Conservation (phyloP, 2,113 vertebrate species). For the Serilophus lunatus region DNA sequence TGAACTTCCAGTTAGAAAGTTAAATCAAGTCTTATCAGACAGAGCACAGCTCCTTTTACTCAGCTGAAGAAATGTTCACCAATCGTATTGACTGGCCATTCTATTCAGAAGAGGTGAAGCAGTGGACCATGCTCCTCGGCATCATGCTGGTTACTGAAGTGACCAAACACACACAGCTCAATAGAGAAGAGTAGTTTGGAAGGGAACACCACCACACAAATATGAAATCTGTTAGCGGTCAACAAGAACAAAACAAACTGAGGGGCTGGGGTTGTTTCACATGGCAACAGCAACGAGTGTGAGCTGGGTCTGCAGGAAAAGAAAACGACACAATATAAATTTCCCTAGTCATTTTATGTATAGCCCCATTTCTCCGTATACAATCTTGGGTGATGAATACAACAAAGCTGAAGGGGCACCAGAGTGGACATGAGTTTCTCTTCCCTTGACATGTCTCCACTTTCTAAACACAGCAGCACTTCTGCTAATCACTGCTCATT, state of each 20-base stretch:
- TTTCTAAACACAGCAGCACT: background rate
- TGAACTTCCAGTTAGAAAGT: slow-evolving; percentile 13
- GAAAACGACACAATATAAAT: slow-evolving; percentile 18
- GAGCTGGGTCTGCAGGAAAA: slow-evolving; percentile 40
- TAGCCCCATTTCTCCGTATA: background rate
- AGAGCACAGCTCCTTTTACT: background rate
- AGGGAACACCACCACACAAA: slow-evolving; percentile 15
- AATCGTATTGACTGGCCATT: background rate
- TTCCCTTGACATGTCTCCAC: background rate
- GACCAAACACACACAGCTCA: slow-evolving; percentile 30
- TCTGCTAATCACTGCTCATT: slow-evolving; percentile 59
- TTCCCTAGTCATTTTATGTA: slow-evolving; percentile 14
- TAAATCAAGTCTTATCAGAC: background rate
- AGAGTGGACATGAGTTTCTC: background rate
- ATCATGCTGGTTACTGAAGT: slow-evolving; percentile 37
- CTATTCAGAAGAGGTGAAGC: slow-evolving; percentile 7
- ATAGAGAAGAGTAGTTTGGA: slow-evolving; percentile 11
- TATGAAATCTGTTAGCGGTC: slow-evolving; percentile 24
- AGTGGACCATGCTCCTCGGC: slow-evolving; percentile 9
- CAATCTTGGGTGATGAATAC: background rate
- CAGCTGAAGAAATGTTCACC: background rate
- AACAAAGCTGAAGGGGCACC: slow-evolving; percentile 9
- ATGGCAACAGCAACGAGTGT: slow-evolving; percentile 35
- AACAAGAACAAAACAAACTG: slow-evolving; percentile 6
- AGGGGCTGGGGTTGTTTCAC: slow-evolving; percentile 1